Percentiles rank a stretch among this genome's conserved stretches.
Conservation (phyloP, 2,888 invertebrate species). For the Cryptocephalus moraei region DNA sequence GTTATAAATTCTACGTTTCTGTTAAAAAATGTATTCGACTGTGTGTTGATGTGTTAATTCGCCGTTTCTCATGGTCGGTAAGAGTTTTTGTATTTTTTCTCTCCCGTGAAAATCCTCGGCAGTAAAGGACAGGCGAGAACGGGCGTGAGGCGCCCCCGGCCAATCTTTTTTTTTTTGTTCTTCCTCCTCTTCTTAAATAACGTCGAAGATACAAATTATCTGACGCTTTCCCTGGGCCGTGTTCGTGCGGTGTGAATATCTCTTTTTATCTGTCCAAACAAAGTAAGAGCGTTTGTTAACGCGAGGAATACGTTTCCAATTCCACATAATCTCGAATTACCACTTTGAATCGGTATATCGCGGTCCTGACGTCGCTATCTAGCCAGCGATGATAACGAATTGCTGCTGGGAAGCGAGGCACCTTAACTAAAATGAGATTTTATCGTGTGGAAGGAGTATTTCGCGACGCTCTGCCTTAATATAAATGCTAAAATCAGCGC, state of each 20-base stretch:
- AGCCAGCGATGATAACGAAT: constrained; percentile 17
- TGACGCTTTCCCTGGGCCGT: constrained; percentile 3
- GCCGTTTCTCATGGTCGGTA: too few species aligned
- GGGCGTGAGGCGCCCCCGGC: too few species aligned
- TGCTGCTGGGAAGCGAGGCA: constrained; percentile 15
- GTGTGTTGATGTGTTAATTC: too few species aligned
- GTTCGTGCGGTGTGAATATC: constrained; percentile 4
- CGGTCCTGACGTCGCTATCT: constrained; percentile 11
- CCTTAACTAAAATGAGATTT: constrained; percentile 23
- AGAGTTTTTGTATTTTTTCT: too few species aligned
- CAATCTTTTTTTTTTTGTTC: too few species aligned
- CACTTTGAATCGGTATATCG: constrained; percentile 14
- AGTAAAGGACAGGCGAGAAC: too few species aligned
- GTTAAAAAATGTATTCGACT: too few species aligned
- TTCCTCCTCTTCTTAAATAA: constrained; percentile 5
- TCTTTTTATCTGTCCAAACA: constrained; percentile 11
- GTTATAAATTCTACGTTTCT: too few species aligned
- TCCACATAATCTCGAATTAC: constrained; percentile 15
- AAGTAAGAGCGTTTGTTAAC: constrained; percentile 9
- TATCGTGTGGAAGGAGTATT: constrained; percentile 19
- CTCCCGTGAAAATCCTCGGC: too few species aligned
- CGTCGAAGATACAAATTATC: constrained; percentile 5
- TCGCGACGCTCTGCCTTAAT: constrained; percentile 20
- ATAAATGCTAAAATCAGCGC: constrained; percentile 25
- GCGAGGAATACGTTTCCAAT: constrained; percentile 15